Percentiles rank a stretch among this genome's conserved stretches.
Evolutionary conservation across 2,888 invertebrate species (phyloP).

Genomic region (Cacoxenus indagator): DNA sequence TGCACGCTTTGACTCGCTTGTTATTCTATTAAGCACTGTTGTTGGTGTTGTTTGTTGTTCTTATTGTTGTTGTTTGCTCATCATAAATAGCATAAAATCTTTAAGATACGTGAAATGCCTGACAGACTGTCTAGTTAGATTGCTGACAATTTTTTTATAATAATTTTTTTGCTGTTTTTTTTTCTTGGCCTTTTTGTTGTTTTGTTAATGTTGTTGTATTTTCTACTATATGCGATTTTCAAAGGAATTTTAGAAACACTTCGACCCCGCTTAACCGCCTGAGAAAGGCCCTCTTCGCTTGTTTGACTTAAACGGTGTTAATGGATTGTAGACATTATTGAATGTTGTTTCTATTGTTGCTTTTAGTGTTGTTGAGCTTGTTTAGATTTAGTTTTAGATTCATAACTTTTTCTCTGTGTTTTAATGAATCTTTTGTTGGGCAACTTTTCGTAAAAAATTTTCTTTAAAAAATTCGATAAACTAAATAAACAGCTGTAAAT

Average conservation of each 20-base stretch:
- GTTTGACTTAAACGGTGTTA: conserved; percentile 19
- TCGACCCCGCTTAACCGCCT: background rate
- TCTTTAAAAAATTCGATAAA: background rate
- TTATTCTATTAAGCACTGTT: conserved; percentile 17
- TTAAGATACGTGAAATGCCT: conserved; percentile 57
- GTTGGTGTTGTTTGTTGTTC: conserved; percentile 35
- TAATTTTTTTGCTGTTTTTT: background rate
- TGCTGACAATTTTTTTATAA: background rate
- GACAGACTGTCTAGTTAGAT: conserved; percentile 44
- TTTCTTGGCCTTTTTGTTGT: background rate
- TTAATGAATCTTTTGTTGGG: background rate
- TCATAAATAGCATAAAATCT: conserved; percentile 62
- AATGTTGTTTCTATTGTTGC: background rate
- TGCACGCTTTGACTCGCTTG: conserved; percentile 46
- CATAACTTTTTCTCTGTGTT: background rate
- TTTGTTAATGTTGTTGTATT: background rate
- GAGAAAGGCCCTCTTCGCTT: background rate
- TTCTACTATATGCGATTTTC: conserved; percentile 10
- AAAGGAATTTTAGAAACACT: conserved; percentile 17
- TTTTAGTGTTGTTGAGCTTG: background rate
- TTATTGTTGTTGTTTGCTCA: conserved; percentile 58
- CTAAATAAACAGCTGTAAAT: conserved; percentile 54
- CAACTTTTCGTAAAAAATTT: background rate
- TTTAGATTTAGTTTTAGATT: background rate
- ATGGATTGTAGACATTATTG: conserved; percentile 12